phyloP scores from a whole-genome alignment of 2,888 invertebrate genomes.

The Microdon myrmicae region DNA sequence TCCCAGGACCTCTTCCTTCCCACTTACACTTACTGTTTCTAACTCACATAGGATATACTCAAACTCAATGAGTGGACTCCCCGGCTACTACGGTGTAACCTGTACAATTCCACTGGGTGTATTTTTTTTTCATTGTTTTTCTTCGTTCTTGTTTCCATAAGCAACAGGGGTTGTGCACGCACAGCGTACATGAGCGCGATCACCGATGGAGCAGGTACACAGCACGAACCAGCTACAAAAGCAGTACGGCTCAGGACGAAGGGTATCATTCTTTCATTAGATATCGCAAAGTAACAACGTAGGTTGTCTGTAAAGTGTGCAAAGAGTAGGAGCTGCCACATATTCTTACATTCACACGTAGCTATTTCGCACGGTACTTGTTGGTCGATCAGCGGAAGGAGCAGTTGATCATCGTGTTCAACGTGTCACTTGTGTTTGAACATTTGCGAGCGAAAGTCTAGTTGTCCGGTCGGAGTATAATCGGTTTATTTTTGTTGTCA shows the following conservation, averaged over 20 bases:
- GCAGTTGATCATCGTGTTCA: slow-evolving; percentile 9
- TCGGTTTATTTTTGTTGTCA: neutral
- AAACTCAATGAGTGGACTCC: no score
- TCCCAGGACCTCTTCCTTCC: no score
- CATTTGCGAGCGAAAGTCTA: slow-evolving; percentile 59
- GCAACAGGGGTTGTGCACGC: slow-evolving; percentile 30
- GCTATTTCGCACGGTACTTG: neutral
- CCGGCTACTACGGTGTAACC: no score
- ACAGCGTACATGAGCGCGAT: slow-evolving; percentile 13
- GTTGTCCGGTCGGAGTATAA: slow-evolving; percentile 11
- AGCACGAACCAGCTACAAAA: slow-evolving; percentile 58
- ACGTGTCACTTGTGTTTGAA: slow-evolving; percentile 21
- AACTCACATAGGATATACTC: no score
- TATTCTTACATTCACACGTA: slow-evolving; percentile 15
- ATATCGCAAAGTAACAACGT: slow-evolving; percentile 65
- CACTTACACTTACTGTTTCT: no score
- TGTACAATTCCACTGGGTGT: no score
- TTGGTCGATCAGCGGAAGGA: no score
- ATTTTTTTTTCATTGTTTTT: slow-evolving; percentile 16
- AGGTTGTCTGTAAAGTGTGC: no score
- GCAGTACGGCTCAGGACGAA: slow-evolving; percentile 65
- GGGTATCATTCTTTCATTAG: slow-evolving; percentile 70
- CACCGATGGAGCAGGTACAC: slow-evolving; percentile 23
- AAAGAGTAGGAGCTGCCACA: no score
- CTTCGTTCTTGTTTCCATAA: slow-evolving; percentile 25